These are phyloP conservation scores for Eclectus roratus DNA, from an alignment of 2,113 vertebrate species.

Conservation along the genomic window DNA sequence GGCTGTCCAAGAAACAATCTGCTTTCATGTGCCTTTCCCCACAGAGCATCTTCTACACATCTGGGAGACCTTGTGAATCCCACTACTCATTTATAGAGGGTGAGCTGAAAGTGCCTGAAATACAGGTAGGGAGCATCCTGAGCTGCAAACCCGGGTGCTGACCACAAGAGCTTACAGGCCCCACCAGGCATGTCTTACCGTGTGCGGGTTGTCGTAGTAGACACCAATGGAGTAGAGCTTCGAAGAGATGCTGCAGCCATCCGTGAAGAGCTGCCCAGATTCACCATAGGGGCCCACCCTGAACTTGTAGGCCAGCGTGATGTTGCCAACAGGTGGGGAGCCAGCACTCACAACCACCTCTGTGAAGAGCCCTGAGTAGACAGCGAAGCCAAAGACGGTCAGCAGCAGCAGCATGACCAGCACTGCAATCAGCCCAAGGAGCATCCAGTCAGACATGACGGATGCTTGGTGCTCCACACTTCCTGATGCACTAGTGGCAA, in stretches of 20 bases:
- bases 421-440: slow-evolving; percentile 70
- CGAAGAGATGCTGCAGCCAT: slow-evolving; percentile 84
- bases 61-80: not conserved
- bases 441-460: slow-evolving; percentile 80
- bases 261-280: slow-evolving; percentile 81
- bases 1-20: not conserved
- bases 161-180: fast-evolving
- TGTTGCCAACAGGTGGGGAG: slow-evolving; percentile 79
- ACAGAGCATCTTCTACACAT: not conserved
- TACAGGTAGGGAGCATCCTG: fast-evolving
- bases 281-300: slow-evolving; percentile 80
- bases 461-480: slow-evolving; percentile 1
- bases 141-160: fast-evolving
- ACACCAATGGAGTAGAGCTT: slow-evolving; percentile 81
- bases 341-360: slow-evolving; percentile 84
- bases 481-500: slow-evolving; percentile 9
- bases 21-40: not conserved
- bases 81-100: not conserved
- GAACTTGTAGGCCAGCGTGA: slow-evolving; percentile 90
- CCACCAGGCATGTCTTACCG: slow-evolving; percentile 76
- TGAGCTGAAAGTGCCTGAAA: not conserved
- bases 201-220: slow-evolving; percentile 89
- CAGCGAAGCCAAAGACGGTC: slow-evolving; percentile 75
- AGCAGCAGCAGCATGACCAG: slow-evolving; percentile 77
- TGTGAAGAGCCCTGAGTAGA: slow-evolving; percentile 85